Evolutionary conservation across 2,888 invertebrate species (phyloP).

Genomic region (Clistopyga incitator): DNA sequence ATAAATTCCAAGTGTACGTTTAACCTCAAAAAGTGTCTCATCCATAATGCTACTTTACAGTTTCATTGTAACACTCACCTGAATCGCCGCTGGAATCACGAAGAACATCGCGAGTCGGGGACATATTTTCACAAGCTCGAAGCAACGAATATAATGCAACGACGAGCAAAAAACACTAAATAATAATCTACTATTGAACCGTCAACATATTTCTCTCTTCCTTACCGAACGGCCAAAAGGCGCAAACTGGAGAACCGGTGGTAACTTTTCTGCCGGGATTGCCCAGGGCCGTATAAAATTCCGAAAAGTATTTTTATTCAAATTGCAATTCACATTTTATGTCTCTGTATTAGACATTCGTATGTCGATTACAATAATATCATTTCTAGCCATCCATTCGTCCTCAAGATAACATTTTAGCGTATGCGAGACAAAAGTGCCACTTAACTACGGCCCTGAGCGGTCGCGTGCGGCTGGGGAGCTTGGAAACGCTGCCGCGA

Average conservation of each 20-base stretch:
- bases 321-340: background rate
- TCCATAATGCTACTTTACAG: background rate
- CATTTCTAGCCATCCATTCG: too few species aligned
- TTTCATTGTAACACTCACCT: slow-evolving; percentile 68
- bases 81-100: slow-evolving; percentile 79
- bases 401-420: too few species aligned
- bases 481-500: slow-evolving; percentile 53
- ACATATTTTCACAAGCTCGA: slow-evolving; percentile 68
- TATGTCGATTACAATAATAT: too few species aligned
- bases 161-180: slow-evolving; percentile 13
- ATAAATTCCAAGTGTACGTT: background rate
- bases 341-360: background rate
- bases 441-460: slow-evolving; percentile 16
- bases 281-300: background rate
- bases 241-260: background rate
- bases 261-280: background rate
- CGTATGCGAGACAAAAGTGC: too few species aligned
- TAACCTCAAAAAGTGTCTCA: slow-evolving; percentile 56
- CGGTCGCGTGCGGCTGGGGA: background rate
- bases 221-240: slow-evolving; percentile 24
- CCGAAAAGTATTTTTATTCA: background rate
- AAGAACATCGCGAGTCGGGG: slow-evolving; percentile 70
- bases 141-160: background rate
- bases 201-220: slow-evolving; percentile 38
- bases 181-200: slow-evolving; percentile 24